Conservation (phyloP, 2,113 vertebrate genomes). For the Mellivora capensis region DNA sequence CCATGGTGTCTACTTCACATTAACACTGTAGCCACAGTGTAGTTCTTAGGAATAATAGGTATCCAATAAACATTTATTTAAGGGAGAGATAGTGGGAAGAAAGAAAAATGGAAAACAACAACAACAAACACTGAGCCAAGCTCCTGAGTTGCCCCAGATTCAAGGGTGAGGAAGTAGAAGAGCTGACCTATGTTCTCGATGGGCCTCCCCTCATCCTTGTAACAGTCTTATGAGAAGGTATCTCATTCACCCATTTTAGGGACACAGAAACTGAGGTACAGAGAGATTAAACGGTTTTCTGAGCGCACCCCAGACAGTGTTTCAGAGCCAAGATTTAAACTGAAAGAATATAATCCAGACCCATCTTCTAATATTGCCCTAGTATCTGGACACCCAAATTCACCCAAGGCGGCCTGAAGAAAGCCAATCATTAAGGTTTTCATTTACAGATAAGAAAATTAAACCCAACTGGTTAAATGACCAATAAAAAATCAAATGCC, state of each 20-base stretch:
- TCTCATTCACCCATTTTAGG: background rate
- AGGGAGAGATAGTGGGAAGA: background rate
- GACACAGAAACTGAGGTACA: background rate
- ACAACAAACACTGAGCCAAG: too few species aligned
- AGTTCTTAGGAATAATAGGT: background rate
- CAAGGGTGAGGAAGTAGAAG: background rate
- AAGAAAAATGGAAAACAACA: background rate
- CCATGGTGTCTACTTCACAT: background rate
- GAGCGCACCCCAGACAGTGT: background rate
- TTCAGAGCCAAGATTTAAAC: background rate
- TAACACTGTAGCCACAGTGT: background rate
- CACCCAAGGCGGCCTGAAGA: background rate
- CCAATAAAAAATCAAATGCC: background rate
- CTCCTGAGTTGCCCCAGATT: background rate
- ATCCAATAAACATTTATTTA: background rate
- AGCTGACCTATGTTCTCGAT: background rate
- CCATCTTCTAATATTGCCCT: too few species aligned
- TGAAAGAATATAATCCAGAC: background rate
- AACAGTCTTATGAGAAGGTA: background rate
- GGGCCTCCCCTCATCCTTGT: background rate
- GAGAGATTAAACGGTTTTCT: background rate
- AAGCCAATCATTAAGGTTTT: background rate
- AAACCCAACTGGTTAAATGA: background rate
- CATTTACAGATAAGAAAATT: background rate
- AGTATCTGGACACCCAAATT: background rate